Evolutionary conservation across 2,888 invertebrate genomes (phyloP).

Genomic region (Cordilura impudica): DNA sequence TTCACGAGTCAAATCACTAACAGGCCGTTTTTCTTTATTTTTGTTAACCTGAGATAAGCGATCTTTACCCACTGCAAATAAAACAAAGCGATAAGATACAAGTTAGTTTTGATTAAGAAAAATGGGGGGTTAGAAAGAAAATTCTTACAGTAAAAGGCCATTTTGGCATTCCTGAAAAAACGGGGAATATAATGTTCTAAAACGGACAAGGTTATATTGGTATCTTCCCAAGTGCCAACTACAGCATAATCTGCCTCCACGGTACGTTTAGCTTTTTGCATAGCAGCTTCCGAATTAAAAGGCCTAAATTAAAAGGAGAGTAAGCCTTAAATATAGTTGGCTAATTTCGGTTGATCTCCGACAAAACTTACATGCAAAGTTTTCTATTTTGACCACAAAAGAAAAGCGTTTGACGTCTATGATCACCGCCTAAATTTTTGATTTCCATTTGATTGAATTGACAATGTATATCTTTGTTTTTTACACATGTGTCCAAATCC

Average conservation of each 20-base stretch:
- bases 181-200: conserved; percentile 90
- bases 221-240: conserved; percentile 91
- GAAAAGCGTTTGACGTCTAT: conserved; percentile 90
- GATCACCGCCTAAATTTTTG: conserved; percentile 89
- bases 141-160: conserved; percentile 87
- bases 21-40: conserved; percentile 81
- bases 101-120: not conserved
- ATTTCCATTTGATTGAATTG: conserved; percentile 88
- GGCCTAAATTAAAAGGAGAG: conserved; percentile 80
- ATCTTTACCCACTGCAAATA: conserved; percentile 74
- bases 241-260: conserved; percentile 93
- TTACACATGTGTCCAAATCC: conserved; percentile 92
- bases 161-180: conserved; percentile 87
- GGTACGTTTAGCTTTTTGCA: conserved; percentile 89
- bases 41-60: conserved; percentile 81
- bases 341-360: not conserved
- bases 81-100: conserved; percentile 32
- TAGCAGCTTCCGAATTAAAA: conserved; percentile 88
- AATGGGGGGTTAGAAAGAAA: not conserved
- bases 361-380: conserved; percentile 85
- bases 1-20: conserved; percentile 87
- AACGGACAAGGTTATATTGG: conserved; percentile 90
- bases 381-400: conserved; percentile 91
- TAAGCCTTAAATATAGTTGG: not conserved
- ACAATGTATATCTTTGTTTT: conserved; percentile 88